Percentiles rank a stretch among this genome's conserved stretches.
Conservation (phyloP, 2,797 vertebrate species). For the Bufotes viridis region DNA sequence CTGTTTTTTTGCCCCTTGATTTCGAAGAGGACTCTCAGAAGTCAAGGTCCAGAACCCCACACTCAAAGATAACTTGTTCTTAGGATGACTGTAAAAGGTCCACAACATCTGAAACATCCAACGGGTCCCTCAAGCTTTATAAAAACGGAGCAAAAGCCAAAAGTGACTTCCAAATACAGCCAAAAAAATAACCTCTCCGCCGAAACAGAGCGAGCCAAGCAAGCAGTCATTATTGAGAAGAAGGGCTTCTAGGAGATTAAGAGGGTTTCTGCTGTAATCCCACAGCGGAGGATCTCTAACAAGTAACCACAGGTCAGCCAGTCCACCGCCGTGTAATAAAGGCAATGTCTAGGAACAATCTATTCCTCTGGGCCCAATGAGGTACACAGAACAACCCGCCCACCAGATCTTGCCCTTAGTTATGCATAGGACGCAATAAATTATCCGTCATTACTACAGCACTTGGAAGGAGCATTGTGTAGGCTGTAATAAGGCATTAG, state of each 20-base stretch:
- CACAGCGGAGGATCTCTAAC: slow-evolving; percentile 32
- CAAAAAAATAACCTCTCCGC: slow-evolving; percentile 2
- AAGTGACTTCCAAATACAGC: slow-evolving; percentile 17
- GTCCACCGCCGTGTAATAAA: slow-evolving; percentile 30
- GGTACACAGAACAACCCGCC: not conserved
- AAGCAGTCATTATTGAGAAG: slow-evolving; percentile 41
- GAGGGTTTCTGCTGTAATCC: slow-evolving; percentile 38
- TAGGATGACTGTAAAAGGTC: not conserved
- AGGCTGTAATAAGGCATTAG: not conserved
- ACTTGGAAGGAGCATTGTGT: not conserved
- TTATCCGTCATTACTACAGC: not conserved
- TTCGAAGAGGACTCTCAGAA: not conserved
- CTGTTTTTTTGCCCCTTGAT: not conserved
- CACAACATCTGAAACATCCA: not conserved
- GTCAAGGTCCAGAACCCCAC: not conserved
- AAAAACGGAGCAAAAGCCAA: not conserved
- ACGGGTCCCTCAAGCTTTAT: slow-evolving; percentile 20
- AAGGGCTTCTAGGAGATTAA: slow-evolving; percentile 39
- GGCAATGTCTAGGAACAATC: not conserved
- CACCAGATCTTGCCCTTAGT: not conserved
- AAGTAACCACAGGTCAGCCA: slow-evolving; percentile 46
- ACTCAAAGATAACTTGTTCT: not conserved
- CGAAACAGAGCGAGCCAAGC: slow-evolving; percentile 10
- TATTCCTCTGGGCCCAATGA: not conserved
- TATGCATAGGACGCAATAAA: not conserved